phyloP scores from a whole-genome alignment of 2,888 invertebrate species.

The Melitaea athalia region DNA sequence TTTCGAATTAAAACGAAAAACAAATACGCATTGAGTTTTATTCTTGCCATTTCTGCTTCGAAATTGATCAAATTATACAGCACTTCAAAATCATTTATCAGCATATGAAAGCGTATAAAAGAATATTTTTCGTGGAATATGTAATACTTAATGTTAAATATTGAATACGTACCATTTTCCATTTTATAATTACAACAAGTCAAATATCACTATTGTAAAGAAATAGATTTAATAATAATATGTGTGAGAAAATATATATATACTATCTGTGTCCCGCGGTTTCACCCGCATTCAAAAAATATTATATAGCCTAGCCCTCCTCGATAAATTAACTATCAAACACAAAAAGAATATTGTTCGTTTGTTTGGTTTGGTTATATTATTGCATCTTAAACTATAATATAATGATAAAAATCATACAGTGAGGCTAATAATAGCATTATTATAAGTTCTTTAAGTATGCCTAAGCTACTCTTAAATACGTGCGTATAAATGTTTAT shows the following conservation, averaged over 20 bases:
- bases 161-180: neutral
- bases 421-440: neutral
- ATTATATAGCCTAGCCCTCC: no score
- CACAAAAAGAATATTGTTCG: no score
- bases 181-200: no score
- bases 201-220: neutral
- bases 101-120: neutral
- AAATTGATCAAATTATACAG: neutral
- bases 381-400: no score
- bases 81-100: neutral
- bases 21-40: neutral
- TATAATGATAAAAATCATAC: neutral
- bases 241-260: no score
- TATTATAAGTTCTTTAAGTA: constrained; percentile 7
- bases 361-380: no score
- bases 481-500: constrained; percentile 27
- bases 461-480: constrained; percentile 14
- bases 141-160: no score
- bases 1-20: constrained; percentile 9
- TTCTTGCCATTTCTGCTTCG: neutral
- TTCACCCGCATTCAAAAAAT: neutral
- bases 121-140: neutral
- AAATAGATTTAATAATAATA: neutral
- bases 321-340: no score
- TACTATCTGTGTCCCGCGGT: no score